Evolutionary conservation across 1,140 invertebrate genomes (phyloP).

Genomic region (Nephila pilipes): DNA sequence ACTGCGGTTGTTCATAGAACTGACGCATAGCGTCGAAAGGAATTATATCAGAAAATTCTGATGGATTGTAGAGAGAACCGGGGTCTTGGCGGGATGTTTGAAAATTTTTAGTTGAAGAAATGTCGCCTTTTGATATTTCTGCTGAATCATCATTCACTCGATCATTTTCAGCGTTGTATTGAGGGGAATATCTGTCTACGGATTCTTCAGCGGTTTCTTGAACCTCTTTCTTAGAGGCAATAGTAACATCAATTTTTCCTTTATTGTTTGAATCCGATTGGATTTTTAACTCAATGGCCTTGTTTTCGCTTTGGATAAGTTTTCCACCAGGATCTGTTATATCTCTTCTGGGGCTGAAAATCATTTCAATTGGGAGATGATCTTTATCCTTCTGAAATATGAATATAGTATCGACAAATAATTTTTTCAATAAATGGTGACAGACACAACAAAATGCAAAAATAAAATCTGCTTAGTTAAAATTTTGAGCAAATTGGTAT

Average conservation of each 20-base stretch:
- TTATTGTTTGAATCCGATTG: neutral
- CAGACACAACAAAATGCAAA: too few relatives aligned
- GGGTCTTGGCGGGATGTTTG: conserved; percentile 24
- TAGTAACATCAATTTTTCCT: conserved; percentile 49
- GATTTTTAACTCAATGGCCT: conserved; percentile 43
- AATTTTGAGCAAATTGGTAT: too few relatives aligned
- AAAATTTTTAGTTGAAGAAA: neutral
- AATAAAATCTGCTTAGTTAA: too few relatives aligned
- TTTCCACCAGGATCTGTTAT: neutral
- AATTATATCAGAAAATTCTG: neutral
- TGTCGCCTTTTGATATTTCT: neutral
- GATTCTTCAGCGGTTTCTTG: neutral
- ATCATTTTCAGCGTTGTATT: conserved; percentile 7
- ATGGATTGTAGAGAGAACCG: neutral
- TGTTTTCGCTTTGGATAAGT: neutral
- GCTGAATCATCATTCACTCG: neutral
- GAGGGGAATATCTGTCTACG: conserved; percentile 38
- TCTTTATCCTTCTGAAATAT: conserved; percentile 21
- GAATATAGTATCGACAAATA: neutral
- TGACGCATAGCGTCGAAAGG: neutral
- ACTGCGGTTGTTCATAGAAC: neutral
- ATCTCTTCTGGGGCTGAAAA: neutral
- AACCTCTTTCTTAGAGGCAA: conserved; percentile 51
- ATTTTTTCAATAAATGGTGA: too few relatives aligned
- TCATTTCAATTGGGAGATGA: conserved; percentile 15